Base-by-base conservation (phyloP, 2,797 vertebrate genomes). In the Falco novaeseelandiae region DNA sequence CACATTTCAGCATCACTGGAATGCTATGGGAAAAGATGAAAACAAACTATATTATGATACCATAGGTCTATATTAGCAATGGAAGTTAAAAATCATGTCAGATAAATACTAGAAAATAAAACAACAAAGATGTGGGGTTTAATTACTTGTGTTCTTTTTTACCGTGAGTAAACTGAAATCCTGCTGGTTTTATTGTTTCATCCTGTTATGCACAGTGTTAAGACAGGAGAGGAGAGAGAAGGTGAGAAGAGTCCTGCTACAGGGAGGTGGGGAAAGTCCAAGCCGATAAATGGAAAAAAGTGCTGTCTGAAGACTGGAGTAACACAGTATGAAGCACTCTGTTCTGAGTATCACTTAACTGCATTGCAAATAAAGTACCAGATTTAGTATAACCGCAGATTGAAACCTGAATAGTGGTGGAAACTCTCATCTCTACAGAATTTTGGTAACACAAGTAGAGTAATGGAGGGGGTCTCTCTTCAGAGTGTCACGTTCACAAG, bases 381-480 rank as follows among this genome's bases (percentile, higher is more conserved):
- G 67, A 87, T 94, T 87, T 90, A 96, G 79, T 87, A 84, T 80
- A 90, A 94, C 63, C 0, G 0, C 74, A 92, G 42, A 72, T 25
- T 79, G 93, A 95, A 96, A 89, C 69, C 61, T 81, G 58, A 86
- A 77, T 21, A 81, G 52, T 52, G 57, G 32, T 71, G 70, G 72
- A 94, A 96, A 85, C 42, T 80, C 12, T 72, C 29, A n/a, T 62
- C 32, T 96, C 74, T 73, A 80, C 79, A 94, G 87, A 91, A 83
- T 73, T 91, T 54, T 83, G 46, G 63, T 84, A 73, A 72, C 23
- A 49, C 1, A 10, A 59, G 26, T 27, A 58, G 52, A 52, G 52
- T 44, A n/a, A 87, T 71, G 0, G 0, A 65, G 65, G 17, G 23
- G 10, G n/a, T 88, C n/a, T 74, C 51, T 90, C 52, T 86, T 77